These are phyloP conservation scores for Merluccius polli DNA, from an alignment of 2,797 vertebrate genomes.

Conservation along the genomic window DNA sequence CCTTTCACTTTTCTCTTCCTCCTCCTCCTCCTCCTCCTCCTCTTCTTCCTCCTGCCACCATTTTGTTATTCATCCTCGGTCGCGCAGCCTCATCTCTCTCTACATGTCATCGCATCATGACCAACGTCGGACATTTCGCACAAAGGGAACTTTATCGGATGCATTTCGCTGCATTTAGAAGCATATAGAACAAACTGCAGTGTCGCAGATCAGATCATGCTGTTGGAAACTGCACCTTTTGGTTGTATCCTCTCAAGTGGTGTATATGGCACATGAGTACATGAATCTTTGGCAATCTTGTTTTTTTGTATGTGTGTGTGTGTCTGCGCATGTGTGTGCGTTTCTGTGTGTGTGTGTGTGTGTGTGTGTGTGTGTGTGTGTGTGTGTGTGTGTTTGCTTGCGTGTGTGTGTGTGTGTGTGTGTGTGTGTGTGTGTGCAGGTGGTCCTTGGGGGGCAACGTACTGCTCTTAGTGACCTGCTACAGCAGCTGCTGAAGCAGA, in stretches of 20 bases:
- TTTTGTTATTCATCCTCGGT: neutral
- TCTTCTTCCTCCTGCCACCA: conserved; percentile 4
- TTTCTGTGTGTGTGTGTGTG: neutral
- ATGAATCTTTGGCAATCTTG: too few species aligned
- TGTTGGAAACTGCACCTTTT: neutral
- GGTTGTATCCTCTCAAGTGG: neutral
- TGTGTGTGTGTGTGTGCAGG: conserved; percentile 68
- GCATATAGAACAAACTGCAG: neutral
- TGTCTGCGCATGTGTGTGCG: neutral
- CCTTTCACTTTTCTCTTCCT: conserved; percentile 23
- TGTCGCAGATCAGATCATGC: neutral
- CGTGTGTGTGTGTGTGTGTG: neutral
- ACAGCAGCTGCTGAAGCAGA: conserved; percentile 93
- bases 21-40: conserved; percentile 22
- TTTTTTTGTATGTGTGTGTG: neutral
- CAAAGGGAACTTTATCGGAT: neutral
- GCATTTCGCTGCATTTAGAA: neutral
- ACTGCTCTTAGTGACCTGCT: conserved; percentile 77
- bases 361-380: conserved; percentile 2
- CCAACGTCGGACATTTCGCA: neutral
- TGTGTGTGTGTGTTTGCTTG: conserved; percentile 4
- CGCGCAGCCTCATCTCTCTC: conserved; percentile 2
- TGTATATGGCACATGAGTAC: too few species aligned
- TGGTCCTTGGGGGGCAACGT: conserved; percentile 80
- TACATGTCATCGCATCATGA: conserved; percentile 38